A percentile compares a stretch with the other conserved stretches of the same genome.
These are phyloP conservation scores for Diarsia rubi DNA, from an alignment of 2,888 invertebrate genomes.

Conservation along the genomic window DNA sequence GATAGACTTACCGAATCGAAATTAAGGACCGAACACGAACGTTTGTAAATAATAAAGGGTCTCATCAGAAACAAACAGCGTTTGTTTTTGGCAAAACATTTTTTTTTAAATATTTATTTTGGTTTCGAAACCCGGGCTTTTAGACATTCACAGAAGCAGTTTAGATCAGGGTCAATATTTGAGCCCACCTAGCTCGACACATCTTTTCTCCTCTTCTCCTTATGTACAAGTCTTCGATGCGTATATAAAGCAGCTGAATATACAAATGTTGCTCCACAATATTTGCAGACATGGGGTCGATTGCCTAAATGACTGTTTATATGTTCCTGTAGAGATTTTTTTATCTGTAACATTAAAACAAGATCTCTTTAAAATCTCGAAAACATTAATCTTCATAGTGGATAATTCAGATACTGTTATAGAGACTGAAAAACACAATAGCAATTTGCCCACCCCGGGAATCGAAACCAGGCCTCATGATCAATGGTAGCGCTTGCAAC, in stretches of 20 bases:
- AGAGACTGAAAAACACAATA: not conserved
- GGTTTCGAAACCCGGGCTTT: constrained; percentile 14
- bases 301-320: constrained; percentile 35
- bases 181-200: constrained; percentile 11
- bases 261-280: constrained; percentile 32
- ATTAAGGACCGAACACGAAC: not conserved
- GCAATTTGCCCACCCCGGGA: not conserved
- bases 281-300: constrained; percentile 25
- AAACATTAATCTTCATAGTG: not conserved
- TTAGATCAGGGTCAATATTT: constrained; percentile 6
- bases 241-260: constrained; percentile 31
- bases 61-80: not conserved
- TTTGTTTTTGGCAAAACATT: not conserved
- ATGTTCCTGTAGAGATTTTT: constrained; percentile 24
- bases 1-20: not conserved
- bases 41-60: not conserved
- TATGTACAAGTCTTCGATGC: constrained; percentile 36
- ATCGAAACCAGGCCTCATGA: constrained; percentile 10
- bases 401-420: not conserved
- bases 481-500: not conserved
- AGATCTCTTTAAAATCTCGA: constrained; percentile 7
- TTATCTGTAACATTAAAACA: constrained; percentile 19
- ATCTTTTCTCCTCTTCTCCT: constrained; percentile 26
- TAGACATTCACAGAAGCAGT: constrained; percentile 9
- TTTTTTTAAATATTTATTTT: not conserved